A percentile compares a stretch with the other conserved stretches of the same genome.
Conservation (phyloP, 2,113 vertebrate species). For the Candoia aspera region DNA sequence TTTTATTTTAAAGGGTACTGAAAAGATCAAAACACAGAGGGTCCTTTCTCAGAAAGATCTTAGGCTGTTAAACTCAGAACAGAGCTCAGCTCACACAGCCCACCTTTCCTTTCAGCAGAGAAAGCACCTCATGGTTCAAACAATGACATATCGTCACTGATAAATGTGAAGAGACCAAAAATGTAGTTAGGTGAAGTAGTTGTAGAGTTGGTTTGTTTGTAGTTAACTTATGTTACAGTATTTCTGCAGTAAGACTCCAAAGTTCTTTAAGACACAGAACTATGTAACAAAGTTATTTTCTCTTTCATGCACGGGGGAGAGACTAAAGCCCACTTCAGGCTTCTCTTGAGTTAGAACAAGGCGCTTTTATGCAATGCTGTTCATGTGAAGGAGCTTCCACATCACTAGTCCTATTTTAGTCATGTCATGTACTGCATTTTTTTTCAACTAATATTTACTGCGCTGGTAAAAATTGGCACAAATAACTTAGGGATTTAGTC, state of each 20-base stretch:
- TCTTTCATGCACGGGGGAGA: neutral
- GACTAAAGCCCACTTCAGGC: too few relatives aligned
- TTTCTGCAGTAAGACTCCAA: neutral
- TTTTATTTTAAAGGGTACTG: accelerated
- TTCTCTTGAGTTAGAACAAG: neutral
- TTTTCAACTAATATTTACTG: neutral
- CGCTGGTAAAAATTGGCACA: neutral
- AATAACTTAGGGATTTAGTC: neutral
- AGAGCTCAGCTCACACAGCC: neutral
- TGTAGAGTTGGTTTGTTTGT: neutral
- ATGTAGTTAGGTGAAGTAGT: neutral
- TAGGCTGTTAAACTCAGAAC: neutral
- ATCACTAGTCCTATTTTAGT: neutral
- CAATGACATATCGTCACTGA: neutral
- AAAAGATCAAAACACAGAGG: constrained; percentile 26
- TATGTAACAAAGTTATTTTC: neutral
- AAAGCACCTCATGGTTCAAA: neutral
- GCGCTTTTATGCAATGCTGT: neutral
- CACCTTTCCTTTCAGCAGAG: neutral
- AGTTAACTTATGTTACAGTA: neutral
- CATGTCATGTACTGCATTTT: neutral
- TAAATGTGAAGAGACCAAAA: neutral
- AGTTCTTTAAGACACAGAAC: neutral
- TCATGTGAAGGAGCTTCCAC: neutral
- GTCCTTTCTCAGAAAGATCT: neutral